Evolutionary conservation across 1,140 invertebrate species (phyloP), one percentile per base, ranked within the genome.

Genomic region (Diachasma alloeum): DNA sequence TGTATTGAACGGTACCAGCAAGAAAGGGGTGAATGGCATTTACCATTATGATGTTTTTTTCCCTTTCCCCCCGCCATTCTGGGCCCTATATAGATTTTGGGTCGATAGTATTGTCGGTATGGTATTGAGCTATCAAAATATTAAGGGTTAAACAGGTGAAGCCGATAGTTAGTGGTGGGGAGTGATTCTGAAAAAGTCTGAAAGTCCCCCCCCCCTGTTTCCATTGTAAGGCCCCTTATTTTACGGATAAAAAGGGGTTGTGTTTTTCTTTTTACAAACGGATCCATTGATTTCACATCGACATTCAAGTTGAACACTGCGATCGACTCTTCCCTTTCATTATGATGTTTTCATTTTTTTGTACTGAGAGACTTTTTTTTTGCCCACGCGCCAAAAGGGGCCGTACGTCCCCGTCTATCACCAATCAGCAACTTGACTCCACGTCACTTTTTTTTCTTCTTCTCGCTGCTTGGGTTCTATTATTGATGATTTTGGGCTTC

Each of bases 81-180:
- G 24, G 46, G 74, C 6, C 74, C 69, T 68, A 68, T 72, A 78
- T 72, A 78, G 77, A 78, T 78, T 72, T 73, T 78, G 37, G 69
- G 69, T 78, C 72, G 77, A 78, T 78, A 78, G 77, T 42, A 78
- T 78, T 78, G 77, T 78, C 56, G 66, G 72, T 59, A 26, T 15
- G 48, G 72, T 74, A 78, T 78, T 78, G 77, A 78, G 77, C 77
- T 78, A 78, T 78, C 77, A 78, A 74, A 78, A 78, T 78, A 78
- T 78, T 78, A 78, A 78, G 77, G 77, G 68, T 53, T 53, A n/a
- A 24, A 76, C 75, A 76, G 75, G 75, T 76, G 75, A 39, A 76
- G 39, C 46, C 15, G 36, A 39, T 59, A 59, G n/a, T 69, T 71
- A 44, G 37, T 72, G 24, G 53, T 71, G 69, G 53, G 56, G 75